Base-by-base conservation (phyloP, 2,888 invertebrate species). In the Brachyopa scutellaris region DNA sequence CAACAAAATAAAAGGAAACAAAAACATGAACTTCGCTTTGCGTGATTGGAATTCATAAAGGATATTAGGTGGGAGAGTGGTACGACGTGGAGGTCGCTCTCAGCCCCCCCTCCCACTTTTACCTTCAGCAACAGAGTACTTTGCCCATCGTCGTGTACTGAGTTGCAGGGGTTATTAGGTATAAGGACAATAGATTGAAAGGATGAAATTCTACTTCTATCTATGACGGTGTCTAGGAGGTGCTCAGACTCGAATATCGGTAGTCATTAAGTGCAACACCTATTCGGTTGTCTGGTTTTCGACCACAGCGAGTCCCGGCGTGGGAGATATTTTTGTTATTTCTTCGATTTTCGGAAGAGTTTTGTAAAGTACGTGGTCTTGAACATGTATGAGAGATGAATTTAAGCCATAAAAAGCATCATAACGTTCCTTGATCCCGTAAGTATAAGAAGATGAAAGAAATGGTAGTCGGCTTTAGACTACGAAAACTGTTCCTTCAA, bases 11-110 rank as follows among this genome's bases (percentile, higher is more conserved):
- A 55, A 55, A 31, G 51, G 61, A 67, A 67, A 74, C 49, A 62
- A 80, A 74, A 80, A 49, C 80, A 69, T 62, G 69, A 80, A 80
- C 57, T 69, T 64, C 33, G 45, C 15, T 31, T 64, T 80, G 80
- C 80, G 80, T 80, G 80, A 80, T 69, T 80, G 62, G 80, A 80
- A 80, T 80, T 80, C 80, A 76, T 80, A 76, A 80, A 62, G 42
- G 29, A 67, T 70, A 53, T 26, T 51, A 11, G 51, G 26, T 33
- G 40, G 15, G 38, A 4, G 29, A 17, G 33, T 2, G 7, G 31
- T 2, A 7, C 4, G 19, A 42, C n/a, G n/a, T 38, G 8, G 13
- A 21, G 15, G 26, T 36, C 11, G 15, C n/a, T n/a, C n/a, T n/a
- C n/a, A n/a, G n/a, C n/a, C n/a, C n/a, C n/a, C n/a, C n/a, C n/a